Percentiles rank a stretch among this genome's conserved stretches.
Conservation (phyloP, 2,113 vertebrate genomes). For the Cyphomyrus discorhynchus region DNA sequence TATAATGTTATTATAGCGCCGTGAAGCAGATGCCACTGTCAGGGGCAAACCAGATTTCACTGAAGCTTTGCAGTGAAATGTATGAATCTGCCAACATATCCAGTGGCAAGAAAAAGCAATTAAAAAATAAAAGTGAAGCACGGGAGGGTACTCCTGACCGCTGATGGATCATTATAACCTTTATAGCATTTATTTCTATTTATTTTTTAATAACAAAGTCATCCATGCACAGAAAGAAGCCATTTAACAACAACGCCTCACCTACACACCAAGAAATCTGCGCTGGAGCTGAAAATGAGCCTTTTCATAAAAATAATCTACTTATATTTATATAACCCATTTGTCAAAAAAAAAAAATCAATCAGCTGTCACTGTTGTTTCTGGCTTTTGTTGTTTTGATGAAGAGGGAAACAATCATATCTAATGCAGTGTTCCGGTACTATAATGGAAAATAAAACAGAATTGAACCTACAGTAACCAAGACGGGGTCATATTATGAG, state of each 20-base stretch:
- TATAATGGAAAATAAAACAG: constrained; percentile 59
- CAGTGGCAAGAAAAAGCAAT: constrained; percentile 24
- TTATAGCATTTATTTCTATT: background rate
- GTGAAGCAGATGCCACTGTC: background rate
- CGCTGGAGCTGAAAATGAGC: constrained; percentile 52
- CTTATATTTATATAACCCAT: constrained; percentile 48
- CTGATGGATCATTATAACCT: background rate
- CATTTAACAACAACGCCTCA: background rate
- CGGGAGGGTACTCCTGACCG: background rate
- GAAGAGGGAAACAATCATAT: constrained; percentile 45
- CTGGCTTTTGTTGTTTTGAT: constrained; percentile 39
- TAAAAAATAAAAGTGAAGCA: constrained; percentile 25
- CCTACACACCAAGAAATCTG: background rate
- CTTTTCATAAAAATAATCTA: constrained; percentile 51
- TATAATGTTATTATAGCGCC: background rate
- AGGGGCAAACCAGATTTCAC: constrained; percentile 28
- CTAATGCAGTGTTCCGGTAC: constrained; percentile 54
- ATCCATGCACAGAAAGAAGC: background rate
- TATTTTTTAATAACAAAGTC: background rate
- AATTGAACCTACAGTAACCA: constrained; percentile 28
- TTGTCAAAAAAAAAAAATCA: constrained; percentile 43
- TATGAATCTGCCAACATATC: background rate
- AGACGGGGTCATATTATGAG: constrained; percentile 53
- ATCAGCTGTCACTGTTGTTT: constrained; percentile 54
- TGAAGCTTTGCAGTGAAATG: background rate